These are phyloP conservation scores for Thereuonema tuberculata DNA, from an alignment of 1,140 invertebrate species.

Conservation along the genomic window DNA sequence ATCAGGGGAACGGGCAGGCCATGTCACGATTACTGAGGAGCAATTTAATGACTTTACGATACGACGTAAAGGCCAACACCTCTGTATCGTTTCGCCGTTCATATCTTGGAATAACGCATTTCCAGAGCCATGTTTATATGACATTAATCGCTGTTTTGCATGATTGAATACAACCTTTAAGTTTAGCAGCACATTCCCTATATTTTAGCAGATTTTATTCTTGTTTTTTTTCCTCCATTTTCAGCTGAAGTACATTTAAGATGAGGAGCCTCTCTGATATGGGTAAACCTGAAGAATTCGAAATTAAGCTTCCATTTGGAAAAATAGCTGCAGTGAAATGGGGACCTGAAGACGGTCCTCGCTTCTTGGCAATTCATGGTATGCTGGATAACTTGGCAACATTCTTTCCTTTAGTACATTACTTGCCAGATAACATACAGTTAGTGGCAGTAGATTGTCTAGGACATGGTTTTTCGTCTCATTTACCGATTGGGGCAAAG, in stretches of 20 bases:
- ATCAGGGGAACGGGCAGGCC: too few species aligned
- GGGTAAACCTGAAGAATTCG: not conserved
- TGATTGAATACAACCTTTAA: too few species aligned
- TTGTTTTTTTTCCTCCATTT: not conserved
- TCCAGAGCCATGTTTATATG: too few species aligned
- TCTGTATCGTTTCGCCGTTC: too few species aligned
- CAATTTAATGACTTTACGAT: too few species aligned
- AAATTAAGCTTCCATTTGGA: not conserved
- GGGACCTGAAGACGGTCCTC: not conserved
- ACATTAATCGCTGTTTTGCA: too few species aligned
- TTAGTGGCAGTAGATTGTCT: not conserved
- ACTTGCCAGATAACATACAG: not conserved
- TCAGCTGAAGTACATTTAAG: not conserved
- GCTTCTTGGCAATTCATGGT: not conserved
- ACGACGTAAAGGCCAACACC: too few species aligned
- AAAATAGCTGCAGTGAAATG: not conserved
- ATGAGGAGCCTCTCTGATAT: not conserved
- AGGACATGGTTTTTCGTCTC: slow-evolving; percentile 62
- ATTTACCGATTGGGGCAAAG: slow-evolving; percentile 52
- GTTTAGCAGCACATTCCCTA: too few species aligned
- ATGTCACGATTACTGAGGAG: too few species aligned
- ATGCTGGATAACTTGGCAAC: not conserved
- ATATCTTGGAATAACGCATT: too few species aligned
- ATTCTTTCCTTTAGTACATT: not conserved
- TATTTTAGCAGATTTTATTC: too few species aligned